Base-by-base conservation (phyloP, 2,113 vertebrate species). In the Tragelaphus strepsiceros region DNA sequence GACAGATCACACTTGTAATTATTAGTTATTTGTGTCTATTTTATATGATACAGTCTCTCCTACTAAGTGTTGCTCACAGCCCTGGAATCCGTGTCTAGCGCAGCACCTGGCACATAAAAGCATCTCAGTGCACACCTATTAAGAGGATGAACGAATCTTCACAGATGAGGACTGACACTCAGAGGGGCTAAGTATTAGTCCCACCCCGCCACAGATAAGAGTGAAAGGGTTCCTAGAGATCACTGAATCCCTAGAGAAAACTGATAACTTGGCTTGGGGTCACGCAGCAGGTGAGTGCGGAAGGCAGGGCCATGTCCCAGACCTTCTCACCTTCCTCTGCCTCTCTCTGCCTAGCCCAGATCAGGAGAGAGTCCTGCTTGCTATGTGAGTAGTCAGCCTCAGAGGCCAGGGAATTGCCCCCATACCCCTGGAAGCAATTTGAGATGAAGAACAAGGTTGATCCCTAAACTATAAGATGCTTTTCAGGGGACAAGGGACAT, bases 1-100 rank as follows among this genome's bases (percentile, higher is more conserved):
- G 90, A 35, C 26, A 13, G 54, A 87, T 58, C 46, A 19, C 22
- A 59, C 8, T 17, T 30, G 46, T 19, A n/a, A 39, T 43, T 13
- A 39, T 39, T 35, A 61, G 9, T 80, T 56, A 19, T 26, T 67
- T 46, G 51, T 19, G 14, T 71, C 19, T 19, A 51, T 51, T 84
- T 54, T 53, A 46, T 51, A 22, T 62, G 35, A 12, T 13, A 7
- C 28, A 11, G 3, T 80, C 43, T 93, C 35, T 91, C 80, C 53
- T 67, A 9, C 19, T 26, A 26, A 71, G 56, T 12, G n/a, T 61
- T 12, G 35, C 64, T 94, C 16, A 35, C 30, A 7, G 85, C 22
- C 35, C 81, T 3, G 12, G 78, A 13, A 3, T 43, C 39, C 1
- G 0, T 2, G 32, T 80, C 39, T 24, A 5, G 35, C 51, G 6